phyloP scores from a whole-genome alignment of 2,888 invertebrate species.

The Eucera pruinosa region DNA sequence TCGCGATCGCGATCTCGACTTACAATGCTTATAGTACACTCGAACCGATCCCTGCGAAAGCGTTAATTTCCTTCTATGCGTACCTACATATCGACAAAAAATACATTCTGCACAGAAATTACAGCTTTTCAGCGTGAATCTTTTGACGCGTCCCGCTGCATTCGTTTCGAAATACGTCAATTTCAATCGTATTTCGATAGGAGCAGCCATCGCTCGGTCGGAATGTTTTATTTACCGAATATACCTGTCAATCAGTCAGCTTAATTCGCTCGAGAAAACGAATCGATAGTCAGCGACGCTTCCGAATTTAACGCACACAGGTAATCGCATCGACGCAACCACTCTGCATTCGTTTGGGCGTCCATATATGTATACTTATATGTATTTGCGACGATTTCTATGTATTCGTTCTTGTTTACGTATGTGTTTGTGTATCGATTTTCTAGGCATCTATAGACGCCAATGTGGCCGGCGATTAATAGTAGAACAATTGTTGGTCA shows the following conservation, averaged over 20 bases:
- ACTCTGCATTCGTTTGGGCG: neutral
- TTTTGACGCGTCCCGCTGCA: too few relatives aligned
- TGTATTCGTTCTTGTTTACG: neutral
- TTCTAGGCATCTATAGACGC: constrained; percentile 43
- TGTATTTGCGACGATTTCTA: neutral
- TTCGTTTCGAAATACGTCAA: neutral
- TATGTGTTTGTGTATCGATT: constrained; percentile 41
- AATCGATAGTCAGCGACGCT: constrained; percentile 23
- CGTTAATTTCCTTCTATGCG: too few relatives aligned
- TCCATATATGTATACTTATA: too few relatives aligned
- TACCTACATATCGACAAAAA: too few relatives aligned
- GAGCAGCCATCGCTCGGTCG: too few relatives aligned
- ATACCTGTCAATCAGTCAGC: constrained; percentile 45
- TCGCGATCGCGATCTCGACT: too few relatives aligned
- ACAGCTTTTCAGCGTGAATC: neutral
- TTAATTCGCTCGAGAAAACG: constrained; percentile 32
- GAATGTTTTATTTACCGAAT: constrained; percentile 23
- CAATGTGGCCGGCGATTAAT: constrained; percentile 57
- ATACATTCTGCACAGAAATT: neutral
- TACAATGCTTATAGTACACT: too few relatives aligned
- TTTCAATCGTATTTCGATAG: constrained; percentile 24
- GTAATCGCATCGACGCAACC: neutral
- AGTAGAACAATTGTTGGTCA: constrained; percentile 61
- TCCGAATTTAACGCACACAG: constrained; percentile 23
- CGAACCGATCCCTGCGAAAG: too few relatives aligned